Evolutionary conservation across 2,113 vertebrate genomes (phyloP).

Genomic region (Zosterops hypoxanthus): DNA sequence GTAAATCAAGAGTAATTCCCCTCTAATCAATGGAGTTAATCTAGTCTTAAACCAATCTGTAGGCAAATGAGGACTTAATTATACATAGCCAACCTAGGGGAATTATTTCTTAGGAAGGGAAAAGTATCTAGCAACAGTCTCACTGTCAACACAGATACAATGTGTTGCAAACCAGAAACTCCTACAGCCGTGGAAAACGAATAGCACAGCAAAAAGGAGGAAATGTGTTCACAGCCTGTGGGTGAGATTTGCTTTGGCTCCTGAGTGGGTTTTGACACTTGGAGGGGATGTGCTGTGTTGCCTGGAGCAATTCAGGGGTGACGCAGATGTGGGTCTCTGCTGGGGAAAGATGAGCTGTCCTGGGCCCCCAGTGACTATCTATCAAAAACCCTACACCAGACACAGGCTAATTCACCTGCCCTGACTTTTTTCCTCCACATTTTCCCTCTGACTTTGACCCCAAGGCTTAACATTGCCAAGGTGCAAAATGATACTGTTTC

Average conservation of each 20-base stretch:
- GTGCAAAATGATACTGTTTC: background rate
- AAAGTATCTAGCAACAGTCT: background rate
- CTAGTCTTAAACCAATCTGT: background rate
- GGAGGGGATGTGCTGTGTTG: background rate
- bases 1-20: background rate
- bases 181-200: background rate
- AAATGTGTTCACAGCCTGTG: background rate
- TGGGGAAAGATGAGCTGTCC: background rate
- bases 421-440: background rate
- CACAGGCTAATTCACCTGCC: background rate
- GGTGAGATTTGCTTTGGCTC: constrained; percentile 8
- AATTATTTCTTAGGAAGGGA: background rate
- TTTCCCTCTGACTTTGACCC: background rate
- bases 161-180: background rate
- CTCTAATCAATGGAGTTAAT: background rate
- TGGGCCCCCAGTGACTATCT: background rate
- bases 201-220: background rate
- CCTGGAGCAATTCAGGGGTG: background rate
- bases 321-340: background rate
- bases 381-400: background rate
- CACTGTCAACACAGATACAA: background rate
- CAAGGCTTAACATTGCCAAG: background rate
- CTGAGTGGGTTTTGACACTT: background rate
- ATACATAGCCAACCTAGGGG: background rate
- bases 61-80: constrained; percentile 1